Evolutionary conservation across 2,888 invertebrate species (phyloP).

Genomic region (Drosophila seclusa): DNA sequence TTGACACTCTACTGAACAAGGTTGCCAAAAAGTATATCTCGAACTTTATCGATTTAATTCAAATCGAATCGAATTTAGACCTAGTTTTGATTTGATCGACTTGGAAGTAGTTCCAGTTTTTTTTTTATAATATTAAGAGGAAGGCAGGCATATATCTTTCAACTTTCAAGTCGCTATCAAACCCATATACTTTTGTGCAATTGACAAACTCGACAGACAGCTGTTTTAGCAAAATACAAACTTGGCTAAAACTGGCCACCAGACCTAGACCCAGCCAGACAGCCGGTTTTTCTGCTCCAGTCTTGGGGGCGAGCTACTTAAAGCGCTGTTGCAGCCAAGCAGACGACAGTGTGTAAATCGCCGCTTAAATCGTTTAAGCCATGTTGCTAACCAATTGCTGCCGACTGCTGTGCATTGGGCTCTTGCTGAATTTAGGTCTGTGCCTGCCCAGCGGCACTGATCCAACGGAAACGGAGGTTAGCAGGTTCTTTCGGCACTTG

Average conservation of each 20-base stretch:
- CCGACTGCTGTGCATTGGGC: constrained; percentile 16
- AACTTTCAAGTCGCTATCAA: background rate
- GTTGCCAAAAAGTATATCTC: too few species aligned
- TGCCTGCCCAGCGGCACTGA: background rate
- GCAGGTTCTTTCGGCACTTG: constrained; percentile 80
- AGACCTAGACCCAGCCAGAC: constrained; percentile 44
- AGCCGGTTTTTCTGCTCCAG: constrained; percentile 47
- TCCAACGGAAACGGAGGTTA: constrained; percentile 74
- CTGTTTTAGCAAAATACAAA: constrained; percentile 38
- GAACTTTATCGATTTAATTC: background rate
- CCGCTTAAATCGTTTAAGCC: constrained; percentile 3
- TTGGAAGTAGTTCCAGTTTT: background rate
- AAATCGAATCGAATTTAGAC: background rate
- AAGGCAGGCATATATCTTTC: background rate
- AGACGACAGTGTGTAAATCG: constrained; percentile 27
- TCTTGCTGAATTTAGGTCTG: constrained; percentile 8
- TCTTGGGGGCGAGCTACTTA: constrained; percentile 36
- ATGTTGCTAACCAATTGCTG: constrained; percentile 28
- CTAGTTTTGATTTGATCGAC: background rate
- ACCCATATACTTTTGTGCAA: background rate
- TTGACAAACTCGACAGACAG: constrained; percentile 21
- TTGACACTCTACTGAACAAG: background rate
- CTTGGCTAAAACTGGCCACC: constrained; percentile 35
- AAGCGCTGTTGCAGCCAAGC: constrained; percentile 19
- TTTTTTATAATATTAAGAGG: background rate